Conservation (phyloP, 2,113 vertebrate species). For the Varanus komodoensis region DNA sequence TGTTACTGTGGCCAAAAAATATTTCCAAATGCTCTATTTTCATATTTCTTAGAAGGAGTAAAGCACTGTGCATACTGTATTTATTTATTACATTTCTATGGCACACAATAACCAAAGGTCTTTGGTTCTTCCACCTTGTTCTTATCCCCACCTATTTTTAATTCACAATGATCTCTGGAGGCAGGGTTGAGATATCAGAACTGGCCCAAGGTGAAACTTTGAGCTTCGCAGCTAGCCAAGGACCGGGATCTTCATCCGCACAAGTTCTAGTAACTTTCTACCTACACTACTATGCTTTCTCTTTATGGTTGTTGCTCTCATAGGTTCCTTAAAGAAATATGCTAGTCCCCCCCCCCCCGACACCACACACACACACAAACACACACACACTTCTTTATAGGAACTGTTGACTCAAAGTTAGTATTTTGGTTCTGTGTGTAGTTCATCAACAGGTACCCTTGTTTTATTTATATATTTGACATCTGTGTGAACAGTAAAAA, state of each 20-base stretch:
- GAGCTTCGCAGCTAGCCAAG: background rate
- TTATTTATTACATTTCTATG: no score
- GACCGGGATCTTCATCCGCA: background rate
- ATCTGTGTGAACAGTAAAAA: conserved; percentile 4
- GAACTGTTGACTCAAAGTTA: background rate
- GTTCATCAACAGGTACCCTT: background rate
- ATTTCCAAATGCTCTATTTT: background rate
- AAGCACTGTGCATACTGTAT: background rate
- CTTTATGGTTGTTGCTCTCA: background rate
- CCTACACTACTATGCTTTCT: background rate
- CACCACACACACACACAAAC: no score
- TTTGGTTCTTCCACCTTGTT: background rate
- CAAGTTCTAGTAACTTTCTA: background rate
- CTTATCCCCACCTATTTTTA: background rate
- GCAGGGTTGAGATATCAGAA: background rate
- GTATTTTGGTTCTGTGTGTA: background rate
- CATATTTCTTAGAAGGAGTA: background rate
- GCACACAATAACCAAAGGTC: no score
- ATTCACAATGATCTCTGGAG: background rate
- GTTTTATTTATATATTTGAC: conserved; percentile 33
- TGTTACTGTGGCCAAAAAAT: no score
- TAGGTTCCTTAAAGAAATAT: background rate
- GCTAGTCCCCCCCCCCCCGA: background rate
- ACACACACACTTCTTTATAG: background rate
- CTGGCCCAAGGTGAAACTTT: background rate